phyloP scores from a whole-genome alignment of 2,888 invertebrate genomes.

The Nymphalis urticae region DNA sequence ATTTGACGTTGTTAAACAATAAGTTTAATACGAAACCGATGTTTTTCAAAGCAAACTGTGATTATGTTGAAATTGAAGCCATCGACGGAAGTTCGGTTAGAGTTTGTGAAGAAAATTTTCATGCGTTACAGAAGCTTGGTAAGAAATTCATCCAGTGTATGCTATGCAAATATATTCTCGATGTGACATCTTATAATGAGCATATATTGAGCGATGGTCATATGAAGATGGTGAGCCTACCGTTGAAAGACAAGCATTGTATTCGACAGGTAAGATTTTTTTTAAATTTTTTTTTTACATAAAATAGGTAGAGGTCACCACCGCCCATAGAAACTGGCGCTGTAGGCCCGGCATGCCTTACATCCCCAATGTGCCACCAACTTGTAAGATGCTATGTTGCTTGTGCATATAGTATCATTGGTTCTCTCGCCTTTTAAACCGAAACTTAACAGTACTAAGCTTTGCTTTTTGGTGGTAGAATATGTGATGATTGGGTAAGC shows the following conservation, averaged over 20 bases:
- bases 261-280: conserved; percentile 41
- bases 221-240: conserved; percentile 35
- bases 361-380: too few species aligned
- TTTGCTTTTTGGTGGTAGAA: too few species aligned
- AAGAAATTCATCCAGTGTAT: conserved; percentile 13
- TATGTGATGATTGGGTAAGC: too few species aligned
- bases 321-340: too few species aligned
- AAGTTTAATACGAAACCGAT: conserved; percentile 10
- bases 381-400: too few species aligned
- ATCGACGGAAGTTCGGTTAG: conserved; percentile 37
- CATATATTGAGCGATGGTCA: conserved; percentile 39
- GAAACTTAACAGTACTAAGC: too few species aligned
- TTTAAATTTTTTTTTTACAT: too few species aligned
- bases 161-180: conserved; percentile 26
- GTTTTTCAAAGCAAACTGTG: conserved; percentile 12
- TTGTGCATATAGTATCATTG: too few species aligned
- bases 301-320: too few species aligned
- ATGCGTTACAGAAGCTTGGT: conserved; percentile 35
- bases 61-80: conserved; percentile 31
- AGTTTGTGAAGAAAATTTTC: conserved; percentile 39
- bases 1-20: conserved; percentile 21
- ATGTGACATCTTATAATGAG: background rate
- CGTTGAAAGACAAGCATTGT: conserved; percentile 41
- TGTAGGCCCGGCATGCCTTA: too few species aligned
- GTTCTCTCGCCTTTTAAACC: too few species aligned